Evolutionary conservation across 2,113 vertebrate species (phyloP).

Genomic region (Hippolais icterina): DNA sequence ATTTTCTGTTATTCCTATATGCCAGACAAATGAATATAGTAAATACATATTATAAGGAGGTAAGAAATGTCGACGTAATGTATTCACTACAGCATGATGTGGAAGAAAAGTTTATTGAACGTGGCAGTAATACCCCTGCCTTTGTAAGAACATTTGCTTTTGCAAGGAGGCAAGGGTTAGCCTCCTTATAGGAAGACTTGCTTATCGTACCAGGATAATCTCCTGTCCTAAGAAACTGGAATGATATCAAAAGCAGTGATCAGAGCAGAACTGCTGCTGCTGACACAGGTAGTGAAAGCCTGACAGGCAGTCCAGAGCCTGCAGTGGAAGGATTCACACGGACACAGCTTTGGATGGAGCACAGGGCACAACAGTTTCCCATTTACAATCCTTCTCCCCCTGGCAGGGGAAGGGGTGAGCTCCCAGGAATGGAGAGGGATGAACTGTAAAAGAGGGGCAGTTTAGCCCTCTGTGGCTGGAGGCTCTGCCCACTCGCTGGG

Average conservation of each 20-base stretch:
- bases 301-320: neutral
- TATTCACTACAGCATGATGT: neutral
- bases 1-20: neutral
- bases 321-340: accelerated
- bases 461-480: neutral
- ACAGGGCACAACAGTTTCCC: neutral
- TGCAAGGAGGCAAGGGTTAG: neutral
- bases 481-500: accelerated
- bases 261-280: neutral
- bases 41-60: neutral
- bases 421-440: neutral
- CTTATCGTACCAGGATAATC: neutral
- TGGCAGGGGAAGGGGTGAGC: neutral
- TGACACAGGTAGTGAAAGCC: neutral
- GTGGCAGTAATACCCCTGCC: neutral
- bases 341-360: neutral
- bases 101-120: neutral
- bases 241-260: neutral
- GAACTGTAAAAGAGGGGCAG: no score
- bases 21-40: neutral
- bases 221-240: neutral
- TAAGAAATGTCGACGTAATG: neutral
- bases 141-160: constrained; percentile 20
- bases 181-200: neutral
- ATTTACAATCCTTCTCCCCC: neutral